phyloP scores from a whole-genome alignment of 1,140 invertebrate genomes.

The Leptopilina boulardi region DNA sequence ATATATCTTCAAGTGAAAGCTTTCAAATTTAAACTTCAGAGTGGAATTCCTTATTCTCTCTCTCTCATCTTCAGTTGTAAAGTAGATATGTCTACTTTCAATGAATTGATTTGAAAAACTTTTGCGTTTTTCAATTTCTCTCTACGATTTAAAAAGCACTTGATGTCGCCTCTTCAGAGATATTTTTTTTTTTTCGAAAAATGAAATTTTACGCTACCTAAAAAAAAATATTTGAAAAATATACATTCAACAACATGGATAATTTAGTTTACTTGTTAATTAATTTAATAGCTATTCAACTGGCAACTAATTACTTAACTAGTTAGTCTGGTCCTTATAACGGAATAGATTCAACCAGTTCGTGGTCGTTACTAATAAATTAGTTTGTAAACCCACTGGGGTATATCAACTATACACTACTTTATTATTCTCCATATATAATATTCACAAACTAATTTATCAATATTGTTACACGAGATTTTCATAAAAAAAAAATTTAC shows the following conservation, averaged over 20 bases:
- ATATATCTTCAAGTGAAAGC: slow-evolving; percentile 2
- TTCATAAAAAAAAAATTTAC: no score
- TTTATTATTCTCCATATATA: slow-evolving; percentile 19
- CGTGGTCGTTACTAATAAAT: slow-evolving; percentile 18
- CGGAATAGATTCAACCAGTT: slow-evolving; percentile 28
- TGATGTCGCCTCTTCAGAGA: background rate
- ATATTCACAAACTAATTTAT: background rate
- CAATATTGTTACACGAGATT: no score
- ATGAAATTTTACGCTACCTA: no score
- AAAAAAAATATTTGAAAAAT: no score
- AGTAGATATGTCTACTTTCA: background rate
- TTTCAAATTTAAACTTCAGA: background rate
- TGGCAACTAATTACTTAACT: slow-evolving; percentile 13
- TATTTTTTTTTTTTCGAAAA: no score
- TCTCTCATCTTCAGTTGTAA: background rate
- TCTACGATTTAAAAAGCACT: background rate
- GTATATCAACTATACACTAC: background rate
- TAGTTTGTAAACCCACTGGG: background rate
- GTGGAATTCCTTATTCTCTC: slow-evolving; percentile 5
- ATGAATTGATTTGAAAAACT: background rate
- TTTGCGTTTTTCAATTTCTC: background rate
- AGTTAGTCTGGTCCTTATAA: slow-evolving; percentile 25
- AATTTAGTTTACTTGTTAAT: slow-evolving; percentile 6
- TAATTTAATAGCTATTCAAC: background rate
- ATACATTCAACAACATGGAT: no score